Conservation (phyloP, 2,113 vertebrate genomes). For the Gymnarchus niloticus region DNA sequence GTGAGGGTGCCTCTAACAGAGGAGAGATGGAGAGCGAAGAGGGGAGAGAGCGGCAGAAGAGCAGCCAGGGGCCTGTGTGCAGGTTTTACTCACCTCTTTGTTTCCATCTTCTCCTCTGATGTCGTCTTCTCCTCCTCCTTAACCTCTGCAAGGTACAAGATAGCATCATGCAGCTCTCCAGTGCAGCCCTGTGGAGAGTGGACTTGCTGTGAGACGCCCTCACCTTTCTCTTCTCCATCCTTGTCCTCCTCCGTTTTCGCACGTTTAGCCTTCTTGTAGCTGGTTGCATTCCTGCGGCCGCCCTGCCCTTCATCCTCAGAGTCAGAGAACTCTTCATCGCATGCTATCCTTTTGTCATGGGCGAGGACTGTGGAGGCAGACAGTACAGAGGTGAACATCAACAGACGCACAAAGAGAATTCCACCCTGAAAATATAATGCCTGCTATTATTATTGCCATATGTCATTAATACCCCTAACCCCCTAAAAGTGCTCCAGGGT, state of each 20-base stretch:
- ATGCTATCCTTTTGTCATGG: slow-evolving; percentile 93
- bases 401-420: background rate
- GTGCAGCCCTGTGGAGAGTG: no score
- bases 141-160: slow-evolving; percentile 49
- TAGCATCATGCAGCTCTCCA: background rate
- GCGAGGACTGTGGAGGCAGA: slow-evolving; percentile 72
- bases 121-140: slow-evolving; percentile 60
- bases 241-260: slow-evolving; percentile 92
- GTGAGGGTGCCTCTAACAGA: no score
- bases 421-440: background rate
- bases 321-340: slow-evolving; percentile 94
- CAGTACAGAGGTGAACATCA: background rate
- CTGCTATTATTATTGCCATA: no score
- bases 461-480: no score
- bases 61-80: no score
- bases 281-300: slow-evolving; percentile 82
- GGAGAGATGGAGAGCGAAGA: no score
- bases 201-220: background rate
- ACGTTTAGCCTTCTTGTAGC: slow-evolving; percentile 88
- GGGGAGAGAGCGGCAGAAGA: no score
- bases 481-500: no score
- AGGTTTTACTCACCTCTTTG: slow-evolving; percentile 53
- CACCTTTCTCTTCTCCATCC: slow-evolving; percentile 89
- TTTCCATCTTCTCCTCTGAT: slow-evolving; percentile 69
- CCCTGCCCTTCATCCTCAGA: slow-evolving; percentile 94